phyloP scores from a whole-genome alignment of 2,797 vertebrate genomes.

The Oreonectes daqikongensis region DNA sequence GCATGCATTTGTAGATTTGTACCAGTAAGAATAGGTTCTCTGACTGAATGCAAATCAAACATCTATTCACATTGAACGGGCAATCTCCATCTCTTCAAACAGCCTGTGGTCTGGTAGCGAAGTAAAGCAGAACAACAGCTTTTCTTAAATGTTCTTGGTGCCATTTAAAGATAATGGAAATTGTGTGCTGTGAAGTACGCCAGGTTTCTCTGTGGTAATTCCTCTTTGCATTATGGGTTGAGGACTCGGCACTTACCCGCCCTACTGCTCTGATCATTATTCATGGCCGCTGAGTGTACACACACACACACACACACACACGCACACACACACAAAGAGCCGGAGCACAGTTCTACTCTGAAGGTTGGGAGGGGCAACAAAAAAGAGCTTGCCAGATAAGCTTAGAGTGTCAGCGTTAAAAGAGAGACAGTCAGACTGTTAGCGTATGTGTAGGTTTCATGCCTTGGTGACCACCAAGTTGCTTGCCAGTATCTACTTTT shows the following conservation, averaged over 20 bases:
- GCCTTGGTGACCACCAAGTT: conserved; percentile 3
- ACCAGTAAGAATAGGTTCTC: not conserved
- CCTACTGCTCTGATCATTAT: conserved; percentile 53
- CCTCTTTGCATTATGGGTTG: conserved; percentile 54
- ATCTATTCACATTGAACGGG: conserved; percentile 32
- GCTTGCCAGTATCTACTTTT: conserved; percentile 7
- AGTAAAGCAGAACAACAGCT: conserved; percentile 43
- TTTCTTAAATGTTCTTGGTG: conserved; percentile 56
- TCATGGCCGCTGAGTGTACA: conserved; percentile 45
- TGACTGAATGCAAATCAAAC: conserved; percentile 38
- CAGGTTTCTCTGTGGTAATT: conserved; percentile 55
- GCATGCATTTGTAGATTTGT: not conserved
- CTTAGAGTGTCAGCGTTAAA: conserved; percentile 19
- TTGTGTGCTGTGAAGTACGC: conserved; percentile 59
- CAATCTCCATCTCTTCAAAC: conserved; percentile 41
- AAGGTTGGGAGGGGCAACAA: conserved; percentile 6
- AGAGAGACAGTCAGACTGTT: conserved; percentile 12
- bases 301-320: conserved; percentile 34
- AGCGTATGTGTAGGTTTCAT: not conserved
- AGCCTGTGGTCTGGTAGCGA: conserved; percentile 47
- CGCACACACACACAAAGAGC: not conserved
- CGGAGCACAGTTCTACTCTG: conserved; percentile 17
- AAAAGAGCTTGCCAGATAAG: conserved; percentile 22
- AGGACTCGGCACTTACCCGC: conserved; percentile 57
- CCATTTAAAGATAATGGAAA: conserved; percentile 61